Conservation (phyloP, 2,888 invertebrate species). For the Uropetala carovei region DNA sequence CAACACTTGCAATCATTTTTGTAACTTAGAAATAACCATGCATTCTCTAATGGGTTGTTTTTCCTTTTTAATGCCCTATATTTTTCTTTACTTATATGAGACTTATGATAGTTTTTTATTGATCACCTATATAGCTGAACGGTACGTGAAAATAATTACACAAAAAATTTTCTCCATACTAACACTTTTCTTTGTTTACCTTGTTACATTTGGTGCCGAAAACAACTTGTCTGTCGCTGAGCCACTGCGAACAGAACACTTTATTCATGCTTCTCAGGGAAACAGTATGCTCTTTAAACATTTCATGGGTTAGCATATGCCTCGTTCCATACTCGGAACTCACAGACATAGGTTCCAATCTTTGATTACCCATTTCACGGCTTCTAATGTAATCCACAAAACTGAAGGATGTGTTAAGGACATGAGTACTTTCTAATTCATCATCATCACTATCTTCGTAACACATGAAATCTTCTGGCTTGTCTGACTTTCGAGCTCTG, state of each 20-base stretch:
- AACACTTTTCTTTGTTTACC: conserved; percentile 75
- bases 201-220: conserved; percentile 99
- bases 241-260: conserved; percentile 97
- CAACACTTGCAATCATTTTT: no score
- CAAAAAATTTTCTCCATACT: not conserved
- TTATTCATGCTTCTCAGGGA: conserved; percentile 92
- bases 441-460: conserved; percentile 93
- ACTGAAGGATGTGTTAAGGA: conserved; percentile 78
- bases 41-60: no score
- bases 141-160: not conserved
- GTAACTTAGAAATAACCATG: no score
- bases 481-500: conserved; percentile 88
- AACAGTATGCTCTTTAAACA: conserved; percentile 90
- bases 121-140: not conserved
- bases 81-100: not conserved
- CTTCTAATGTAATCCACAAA: conserved; percentile 90
- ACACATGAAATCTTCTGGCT: conserved; percentile 92
- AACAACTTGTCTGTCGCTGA: conserved; percentile 95
- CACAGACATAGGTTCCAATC: conserved; percentile 83
- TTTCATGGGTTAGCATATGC: conserved; percentile 92
- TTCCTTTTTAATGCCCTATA: not conserved
- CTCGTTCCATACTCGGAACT: conserved; percentile 89
- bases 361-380: conserved; percentile 82
- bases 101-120: not conserved
- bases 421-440: conserved; percentile 84